Percentiles rank a stretch among this genome's conserved stretches.
phyloP scores from a whole-genome alignment of 2,113 vertebrate genomes.

The Arizona elegans region DNA sequence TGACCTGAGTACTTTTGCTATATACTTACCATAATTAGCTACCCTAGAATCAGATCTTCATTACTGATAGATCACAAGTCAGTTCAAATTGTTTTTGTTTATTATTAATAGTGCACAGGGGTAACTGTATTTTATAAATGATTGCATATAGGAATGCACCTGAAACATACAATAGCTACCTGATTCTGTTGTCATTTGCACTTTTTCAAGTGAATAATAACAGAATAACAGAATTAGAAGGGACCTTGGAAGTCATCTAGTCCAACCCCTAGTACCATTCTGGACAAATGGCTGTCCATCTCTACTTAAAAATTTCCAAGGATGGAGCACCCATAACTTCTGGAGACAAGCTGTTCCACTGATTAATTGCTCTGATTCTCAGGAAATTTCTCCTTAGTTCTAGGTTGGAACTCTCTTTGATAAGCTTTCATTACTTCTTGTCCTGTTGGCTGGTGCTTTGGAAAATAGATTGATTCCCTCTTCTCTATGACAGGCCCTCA shows the following conservation, averaged over 20 bases:
- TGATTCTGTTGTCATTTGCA: not conserved
- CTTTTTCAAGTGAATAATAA: not conserved
- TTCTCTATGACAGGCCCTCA: not conserved
- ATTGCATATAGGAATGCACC: not conserved
- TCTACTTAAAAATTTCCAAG: not conserved
- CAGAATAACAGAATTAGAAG: not conserved
- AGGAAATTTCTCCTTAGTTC: not conserved
- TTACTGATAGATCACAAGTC: not conserved
- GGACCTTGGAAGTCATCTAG: not conserved
- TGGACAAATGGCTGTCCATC: not conserved
- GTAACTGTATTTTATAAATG: not conserved
- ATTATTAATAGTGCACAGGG: not conserved
- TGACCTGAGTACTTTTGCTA: not conserved
- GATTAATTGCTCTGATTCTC: not conserved
- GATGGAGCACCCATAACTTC: not conserved
- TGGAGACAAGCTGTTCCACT: not conserved
- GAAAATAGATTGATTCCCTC: not conserved
- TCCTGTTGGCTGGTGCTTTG: not conserved
- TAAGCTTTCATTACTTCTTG: not conserved
- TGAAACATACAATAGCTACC: not conserved
- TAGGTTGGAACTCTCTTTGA: not conserved
- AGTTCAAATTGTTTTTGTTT: not conserved
- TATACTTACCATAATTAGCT: not conserved
- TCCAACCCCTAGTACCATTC: not conserved
- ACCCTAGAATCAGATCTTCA: not conserved